These are phyloP conservation scores for Spea hammondii DNA, from an alignment of 2,797 vertebrate genomes.

Conservation along the genomic window DNA sequence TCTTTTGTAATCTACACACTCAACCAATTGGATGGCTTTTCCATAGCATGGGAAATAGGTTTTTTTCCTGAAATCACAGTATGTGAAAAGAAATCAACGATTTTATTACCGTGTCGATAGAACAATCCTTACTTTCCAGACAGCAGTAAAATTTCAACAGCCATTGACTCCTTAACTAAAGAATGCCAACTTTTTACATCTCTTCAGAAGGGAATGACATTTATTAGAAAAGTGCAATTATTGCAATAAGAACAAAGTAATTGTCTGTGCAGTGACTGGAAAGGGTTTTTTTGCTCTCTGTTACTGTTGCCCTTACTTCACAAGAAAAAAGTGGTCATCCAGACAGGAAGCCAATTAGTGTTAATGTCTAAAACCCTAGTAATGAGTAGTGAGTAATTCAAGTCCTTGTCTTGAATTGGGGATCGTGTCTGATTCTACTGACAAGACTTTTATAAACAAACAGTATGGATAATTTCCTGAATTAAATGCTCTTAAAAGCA, in stretches of 20 bases:
- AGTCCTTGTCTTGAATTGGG: background rate
- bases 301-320: constrained; percentile 50
- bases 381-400: background rate
- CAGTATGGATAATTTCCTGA: no score
- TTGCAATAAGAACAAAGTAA: constrained; percentile 39
- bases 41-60: no score
- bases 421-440: background rate
- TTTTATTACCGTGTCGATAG: background rate
- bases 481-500: no score
- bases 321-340: constrained; percentile 48
- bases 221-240: background rate
- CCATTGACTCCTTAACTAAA: constrained; percentile 6
- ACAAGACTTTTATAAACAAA: constrained; percentile 1
- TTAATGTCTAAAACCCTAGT: background rate
- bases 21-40: no score
- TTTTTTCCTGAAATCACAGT: no score
- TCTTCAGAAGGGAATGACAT: background rate
- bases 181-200: constrained; percentile 2
- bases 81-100: no score
- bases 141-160: background rate
- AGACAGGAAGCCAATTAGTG: constrained; percentile 29
- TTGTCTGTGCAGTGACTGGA: constrained; percentile 35
- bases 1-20: no score
- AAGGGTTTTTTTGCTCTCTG: constrained; percentile 32
- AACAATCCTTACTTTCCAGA: background rate